Percentiles rank a stretch among this genome's conserved stretches.
These are phyloP conservation scores for Bungarus multicinctus DNA, from an alignment of 2,113 vertebrate species.

Conservation along the genomic window DNA sequence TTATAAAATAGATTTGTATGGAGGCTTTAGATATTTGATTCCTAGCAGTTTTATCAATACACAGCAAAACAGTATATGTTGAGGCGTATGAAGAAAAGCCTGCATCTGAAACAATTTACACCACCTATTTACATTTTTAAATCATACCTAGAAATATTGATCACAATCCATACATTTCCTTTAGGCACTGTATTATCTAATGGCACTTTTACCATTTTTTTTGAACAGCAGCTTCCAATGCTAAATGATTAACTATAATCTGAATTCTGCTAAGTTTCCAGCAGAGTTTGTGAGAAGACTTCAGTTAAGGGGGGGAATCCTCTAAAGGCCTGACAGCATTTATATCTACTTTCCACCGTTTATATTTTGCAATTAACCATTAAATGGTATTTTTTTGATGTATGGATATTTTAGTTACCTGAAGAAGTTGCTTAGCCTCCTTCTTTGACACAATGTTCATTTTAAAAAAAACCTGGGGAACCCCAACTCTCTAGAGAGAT, in stretches of 20 bases:
- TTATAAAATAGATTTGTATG: constrained; percentile 23
- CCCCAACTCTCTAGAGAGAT: not conserved
- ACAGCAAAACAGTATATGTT: not conserved
- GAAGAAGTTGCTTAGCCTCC: not conserved
- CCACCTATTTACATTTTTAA: constrained; percentile 17
- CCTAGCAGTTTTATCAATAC: not conserved
- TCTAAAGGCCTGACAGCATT: not conserved
- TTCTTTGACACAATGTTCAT: not conserved
- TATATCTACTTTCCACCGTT: not conserved
- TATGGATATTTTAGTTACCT: not conserved
- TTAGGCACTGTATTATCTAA: not conserved
- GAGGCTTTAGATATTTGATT: constrained; percentile 33
- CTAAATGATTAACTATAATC: not conserved
- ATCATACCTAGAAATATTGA: constrained; percentile 24
- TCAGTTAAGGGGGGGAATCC: not conserved
- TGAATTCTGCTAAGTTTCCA: not conserved
- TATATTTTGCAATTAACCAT: not conserved
- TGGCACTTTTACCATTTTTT: not conserved
- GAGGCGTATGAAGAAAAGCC: not conserved
- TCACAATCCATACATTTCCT: not conserved
- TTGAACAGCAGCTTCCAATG: not conserved
- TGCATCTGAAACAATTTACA: not conserved
- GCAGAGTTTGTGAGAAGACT: not conserved
- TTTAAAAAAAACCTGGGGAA: not conserved
- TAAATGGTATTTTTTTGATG: not conserved